These are phyloP conservation scores for Antennarius maculatus DNA, from an alignment of 2,797 vertebrate species.

Conservation along the genomic window DNA sequence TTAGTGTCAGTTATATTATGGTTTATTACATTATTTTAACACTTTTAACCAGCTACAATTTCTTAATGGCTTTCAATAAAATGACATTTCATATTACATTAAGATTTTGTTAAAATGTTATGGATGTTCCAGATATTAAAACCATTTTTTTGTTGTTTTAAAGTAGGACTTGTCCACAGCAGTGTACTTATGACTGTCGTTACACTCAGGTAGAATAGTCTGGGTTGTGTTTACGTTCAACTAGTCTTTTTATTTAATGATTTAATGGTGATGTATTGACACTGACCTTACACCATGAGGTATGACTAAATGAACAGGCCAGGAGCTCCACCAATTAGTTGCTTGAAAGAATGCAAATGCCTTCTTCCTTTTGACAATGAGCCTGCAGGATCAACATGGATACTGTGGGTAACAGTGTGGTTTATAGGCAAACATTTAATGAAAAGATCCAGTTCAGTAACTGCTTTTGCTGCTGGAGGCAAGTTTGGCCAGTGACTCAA, in stretches of 20 bases:
- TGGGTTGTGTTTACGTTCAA: constrained; percentile 7
- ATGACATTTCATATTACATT: constrained; percentile 4
- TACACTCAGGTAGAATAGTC: not conserved
- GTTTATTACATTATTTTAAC: not conserved
- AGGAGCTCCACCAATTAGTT: constrained; percentile 1
- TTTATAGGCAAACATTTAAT: not conserved
- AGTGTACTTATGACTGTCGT: not conserved
- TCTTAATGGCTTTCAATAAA: constrained; percentile 14
- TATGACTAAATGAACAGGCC: not conserved
- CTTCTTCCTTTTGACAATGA: not conserved
- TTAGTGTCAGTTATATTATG: not conserved
- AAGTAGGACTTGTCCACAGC: not conserved
- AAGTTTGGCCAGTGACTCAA: not conserved
- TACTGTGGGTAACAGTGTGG: not conserved
- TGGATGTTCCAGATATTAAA: not conserved
- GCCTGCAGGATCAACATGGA: constrained; percentile 8
- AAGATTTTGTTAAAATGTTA: not conserved
- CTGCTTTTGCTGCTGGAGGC: constrained; percentile 1
- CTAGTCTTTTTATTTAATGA: not conserved
- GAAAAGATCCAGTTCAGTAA: not conserved
- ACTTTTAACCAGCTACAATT: not conserved
- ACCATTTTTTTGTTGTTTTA: not conserved
- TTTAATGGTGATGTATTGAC: not conserved
- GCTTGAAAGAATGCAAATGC: not conserved
- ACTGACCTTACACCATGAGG: not conserved